Evolutionary conservation across 2,113 vertebrate genomes (phyloP).

Genomic region (Pitta sordida): DNA sequence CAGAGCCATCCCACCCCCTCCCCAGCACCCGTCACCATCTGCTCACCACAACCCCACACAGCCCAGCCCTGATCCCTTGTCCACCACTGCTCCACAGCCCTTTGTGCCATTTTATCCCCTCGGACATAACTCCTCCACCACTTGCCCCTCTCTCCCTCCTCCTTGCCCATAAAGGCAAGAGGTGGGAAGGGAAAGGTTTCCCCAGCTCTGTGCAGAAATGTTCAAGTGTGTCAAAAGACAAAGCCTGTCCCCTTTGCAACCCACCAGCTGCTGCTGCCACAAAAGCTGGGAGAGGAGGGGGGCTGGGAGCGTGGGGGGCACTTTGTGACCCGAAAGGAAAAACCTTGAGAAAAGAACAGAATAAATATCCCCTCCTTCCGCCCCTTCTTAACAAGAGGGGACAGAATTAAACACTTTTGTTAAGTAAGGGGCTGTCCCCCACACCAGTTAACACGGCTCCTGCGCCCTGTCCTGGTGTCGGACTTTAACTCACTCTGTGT

Average conservation of each 20-base stretch:
- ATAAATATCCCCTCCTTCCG: slow-evolving; percentile 67
- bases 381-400: slow-evolving; percentile 68
- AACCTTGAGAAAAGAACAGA: slow-evolving; percentile 64
- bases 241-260: slow-evolving; percentile 59
- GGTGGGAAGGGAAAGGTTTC: slow-evolving; percentile 40
- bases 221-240: slow-evolving; percentile 67
- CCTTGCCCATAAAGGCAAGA: background rate
- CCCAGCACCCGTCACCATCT: slow-evolving; percentile 22
- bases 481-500: slow-evolving; percentile 60
- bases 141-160: background rate
- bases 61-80: background rate
- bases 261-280: slow-evolving; percentile 71
- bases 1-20: background rate
- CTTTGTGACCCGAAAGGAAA: slow-evolving; percentile 70
- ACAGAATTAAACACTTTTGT: slow-evolving; percentile 67
- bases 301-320: slow-evolving; percentile 51
- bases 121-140: background rate
- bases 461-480: slow-evolving; percentile 52
- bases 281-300: slow-evolving; percentile 42
- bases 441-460: slow-evolving; percentile 69
- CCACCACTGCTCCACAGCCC: background rate
- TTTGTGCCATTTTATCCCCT: slow-evolving; percentile 32
- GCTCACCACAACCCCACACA: background rate
- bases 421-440: slow-evolving; percentile 68
- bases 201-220: slow-evolving; percentile 62